phyloP scores from a whole-genome alignment of 2,888 invertebrate genomes.

The Teleiodes luculella region DNA sequence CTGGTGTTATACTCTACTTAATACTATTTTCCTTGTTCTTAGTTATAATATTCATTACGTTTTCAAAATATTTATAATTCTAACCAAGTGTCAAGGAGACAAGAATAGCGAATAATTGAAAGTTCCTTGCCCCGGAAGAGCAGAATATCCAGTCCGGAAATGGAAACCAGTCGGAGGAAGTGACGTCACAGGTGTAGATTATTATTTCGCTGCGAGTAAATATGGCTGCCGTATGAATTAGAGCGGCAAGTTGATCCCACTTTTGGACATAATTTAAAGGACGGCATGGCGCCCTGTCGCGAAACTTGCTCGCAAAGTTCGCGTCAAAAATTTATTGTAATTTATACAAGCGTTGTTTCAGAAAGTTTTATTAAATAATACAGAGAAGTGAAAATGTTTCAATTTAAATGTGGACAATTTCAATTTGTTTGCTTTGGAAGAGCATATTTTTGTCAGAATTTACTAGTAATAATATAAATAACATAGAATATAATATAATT shows the following conservation, averaged over 20 bases:
- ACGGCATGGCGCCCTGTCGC: background rate
- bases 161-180: constrained; percentile 59
- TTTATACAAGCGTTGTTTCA: constrained; percentile 1
- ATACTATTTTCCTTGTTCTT: too few relatives aligned
- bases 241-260: constrained; percentile 19
- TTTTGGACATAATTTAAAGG: constrained; percentile 11
- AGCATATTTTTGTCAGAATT: background rate
- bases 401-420: background rate
- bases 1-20: too few relatives aligned
- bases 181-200: constrained; percentile 53
- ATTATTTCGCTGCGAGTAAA: constrained; percentile 47
- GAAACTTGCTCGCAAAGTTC: background rate
- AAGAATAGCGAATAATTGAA: constrained; percentile 37
- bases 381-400: background rate
- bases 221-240: constrained; percentile 37
- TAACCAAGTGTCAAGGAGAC: constrained; percentile 16
- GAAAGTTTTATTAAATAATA: constrained; percentile 1
- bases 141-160: constrained; percentile 51
- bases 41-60: too few relatives aligned
- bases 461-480: too few relatives aligned
- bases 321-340: constrained; percentile 7
- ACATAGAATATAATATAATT: too few relatives aligned
- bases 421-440: background rate
- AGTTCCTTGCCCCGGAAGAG: constrained; percentile 40
- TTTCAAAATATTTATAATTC: background rate